Evolutionary conservation across 2,113 vertebrate species (phyloP).

Genomic region (Protomyctophum bolini): DNA sequence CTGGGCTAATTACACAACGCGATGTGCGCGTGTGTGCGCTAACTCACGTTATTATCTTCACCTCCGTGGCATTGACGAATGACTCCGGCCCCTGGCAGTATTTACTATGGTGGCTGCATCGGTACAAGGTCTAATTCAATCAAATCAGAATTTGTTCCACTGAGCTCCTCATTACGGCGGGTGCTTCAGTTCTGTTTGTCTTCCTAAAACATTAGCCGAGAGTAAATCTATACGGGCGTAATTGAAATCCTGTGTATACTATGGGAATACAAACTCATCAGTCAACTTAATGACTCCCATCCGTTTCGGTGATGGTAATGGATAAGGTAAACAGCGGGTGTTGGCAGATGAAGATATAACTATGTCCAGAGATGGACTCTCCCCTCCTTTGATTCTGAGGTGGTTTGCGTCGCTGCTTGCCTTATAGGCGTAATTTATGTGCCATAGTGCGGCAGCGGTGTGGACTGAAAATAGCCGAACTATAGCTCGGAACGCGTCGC

Average conservation of each 20-base stretch:
- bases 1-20: slow-evolving; percentile 36
- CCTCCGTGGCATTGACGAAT: slow-evolving; percentile 60
- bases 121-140: slow-evolving; percentile 60
- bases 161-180: slow-evolving; percentile 60
- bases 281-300: slow-evolving; percentile 62
- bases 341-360: neutral
- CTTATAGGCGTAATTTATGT: too few species aligned
- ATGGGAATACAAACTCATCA: slow-evolving; percentile 54
- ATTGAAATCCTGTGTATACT: slow-evolving; percentile 62
- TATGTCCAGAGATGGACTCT: too few species aligned
- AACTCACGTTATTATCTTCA: slow-evolving; percentile 58
- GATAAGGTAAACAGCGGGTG: slow-evolving; percentile 46
- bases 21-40: slow-evolving; percentile 50
- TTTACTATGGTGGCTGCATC: slow-evolving; percentile 43
- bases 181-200: slow-evolving; percentile 57
- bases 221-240: slow-evolving; percentile 58
- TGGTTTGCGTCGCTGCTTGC: too few species aligned
- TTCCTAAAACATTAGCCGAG: slow-evolving; percentile 60
- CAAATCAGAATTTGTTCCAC: slow-evolving; percentile 62
- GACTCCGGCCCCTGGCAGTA: slow-evolving; percentile 16
- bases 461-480: too few species aligned
- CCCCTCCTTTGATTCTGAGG: too few species aligned
- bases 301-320: slow-evolving; percentile 53
- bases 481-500: too few species aligned
- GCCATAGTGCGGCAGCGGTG: too few species aligned